Evolutionary conservation across 2,888 invertebrate species (phyloP), one percentile per base, ranked within the genome.

Genomic region (Elgonia sp.): DNA sequence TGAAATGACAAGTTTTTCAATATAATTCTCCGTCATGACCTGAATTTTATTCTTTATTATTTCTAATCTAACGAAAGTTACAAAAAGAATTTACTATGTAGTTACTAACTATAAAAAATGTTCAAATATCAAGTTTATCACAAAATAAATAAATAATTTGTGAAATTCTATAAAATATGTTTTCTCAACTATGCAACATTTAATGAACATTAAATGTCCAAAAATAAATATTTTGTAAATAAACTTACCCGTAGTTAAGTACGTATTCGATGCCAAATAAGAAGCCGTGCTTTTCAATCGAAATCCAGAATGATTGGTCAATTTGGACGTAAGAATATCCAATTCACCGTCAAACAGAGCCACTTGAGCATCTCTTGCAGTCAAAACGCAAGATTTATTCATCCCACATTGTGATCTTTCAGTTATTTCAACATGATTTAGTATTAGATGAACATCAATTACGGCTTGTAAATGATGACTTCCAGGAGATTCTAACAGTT

Each of bases 361-460:
- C 87, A 95, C 95, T 91, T 96, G 96, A 14, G 96, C 95, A 86
- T 95, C 95, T 29, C 96, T 94, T 76, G 95, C 93, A 12, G 94
- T 94, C 21, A 90, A 92, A 65, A 94, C 94, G 91, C 95, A 95
- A 60, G 87, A 92, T 29, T 93, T 93, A 21, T 92, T 92, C 65
- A 91, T 91, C 0, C 93, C 94, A 79, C 95, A 94, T 82, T 93
- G 92, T 63, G 92, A 90, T 90, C 94, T 91, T 88, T 95, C 95
- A 63, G 92, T 92, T 29, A 95, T 89, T 90, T 95, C 95, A 60
- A 96, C 93, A 93, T 95, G 96, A 81, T 95, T 95, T 89, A 96
- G 93, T 93, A 96, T 95, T 90, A 96, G 94, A 92, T 96, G 96
- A 50, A 96, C 93, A 90, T 96, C 96, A 39, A 95, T 93, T 63